Conservation (phyloP, 2,797 vertebrate genomes). For the Serranus cabrilla region DNA sequence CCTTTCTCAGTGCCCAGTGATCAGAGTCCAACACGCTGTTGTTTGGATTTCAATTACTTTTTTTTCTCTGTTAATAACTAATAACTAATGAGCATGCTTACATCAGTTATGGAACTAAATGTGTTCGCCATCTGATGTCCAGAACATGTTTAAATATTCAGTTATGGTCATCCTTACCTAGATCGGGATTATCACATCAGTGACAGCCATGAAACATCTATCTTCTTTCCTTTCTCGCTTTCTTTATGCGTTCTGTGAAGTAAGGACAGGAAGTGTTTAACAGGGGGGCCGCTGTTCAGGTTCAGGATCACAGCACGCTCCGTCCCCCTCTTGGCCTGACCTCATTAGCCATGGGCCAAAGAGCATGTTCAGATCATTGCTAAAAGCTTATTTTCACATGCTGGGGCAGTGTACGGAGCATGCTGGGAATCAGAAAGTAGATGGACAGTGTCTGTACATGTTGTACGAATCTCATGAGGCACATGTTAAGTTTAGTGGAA, state of each 20-base stretch:
- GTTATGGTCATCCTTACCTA: background rate
- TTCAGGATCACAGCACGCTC: conserved; percentile 22
- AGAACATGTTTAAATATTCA: conserved; percentile 2
- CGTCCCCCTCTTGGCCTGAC: conserved; percentile 41
- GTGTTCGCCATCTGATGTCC: background rate
- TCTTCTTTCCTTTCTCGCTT: background rate
- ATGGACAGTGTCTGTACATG: background rate
- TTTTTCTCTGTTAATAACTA: background rate
- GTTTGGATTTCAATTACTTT: conserved; percentile 25
- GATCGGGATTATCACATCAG: conserved; percentile 4
- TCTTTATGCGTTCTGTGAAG: conserved; percentile 15
- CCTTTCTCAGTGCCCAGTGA: conserved; percentile 22
- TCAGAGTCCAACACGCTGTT: conserved; percentile 25
- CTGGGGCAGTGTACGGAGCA: conserved; percentile 34
- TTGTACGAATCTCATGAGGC: conserved; percentile 31
- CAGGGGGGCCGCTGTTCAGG: background rate
- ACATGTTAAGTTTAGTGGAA: conserved; percentile 17
- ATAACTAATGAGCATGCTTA: background rate
- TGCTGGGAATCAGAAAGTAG: conserved; percentile 28
- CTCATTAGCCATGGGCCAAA: conserved; percentile 69
- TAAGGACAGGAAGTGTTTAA: conserved; percentile 22
- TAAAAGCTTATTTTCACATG: conserved; percentile 68
- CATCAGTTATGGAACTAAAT: background rate
- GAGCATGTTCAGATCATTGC: conserved; percentile 65
- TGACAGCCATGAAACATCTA: background rate